A percentile compares a stretch with the other conserved stretches of the same genome.
phyloP scores from a whole-genome alignment of 2,113 vertebrate species.

The Poeciliopsis turrubarensis region DNA sequence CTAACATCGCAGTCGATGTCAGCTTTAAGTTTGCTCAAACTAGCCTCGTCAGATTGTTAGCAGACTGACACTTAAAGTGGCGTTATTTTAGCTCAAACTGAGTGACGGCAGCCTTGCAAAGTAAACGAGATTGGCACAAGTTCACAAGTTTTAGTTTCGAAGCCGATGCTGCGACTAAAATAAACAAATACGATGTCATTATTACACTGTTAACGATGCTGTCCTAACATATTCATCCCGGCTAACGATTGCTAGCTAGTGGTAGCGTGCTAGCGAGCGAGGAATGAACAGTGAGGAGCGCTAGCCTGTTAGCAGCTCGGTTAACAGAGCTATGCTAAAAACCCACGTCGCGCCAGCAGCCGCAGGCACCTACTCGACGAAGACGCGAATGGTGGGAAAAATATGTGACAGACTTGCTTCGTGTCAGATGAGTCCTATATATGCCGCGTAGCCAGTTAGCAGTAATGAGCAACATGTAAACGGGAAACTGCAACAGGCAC shows the following conservation, averaged over 20 bases:
- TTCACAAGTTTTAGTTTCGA: not conserved
- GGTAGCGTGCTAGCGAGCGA: not conserved
- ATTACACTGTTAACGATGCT: not conserved
- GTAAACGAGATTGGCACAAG: not conserved
- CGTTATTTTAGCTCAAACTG: conserved; percentile 19
- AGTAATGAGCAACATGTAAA: conserved; percentile 40
- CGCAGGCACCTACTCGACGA: not conserved
- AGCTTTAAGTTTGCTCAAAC: conserved; percentile 16
- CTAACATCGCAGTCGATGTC: not conserved
- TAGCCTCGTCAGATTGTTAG: conserved; percentile 50
- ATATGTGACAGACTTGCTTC: not conserved
- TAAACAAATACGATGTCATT: too few species aligned
- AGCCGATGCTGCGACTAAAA: not conserved
- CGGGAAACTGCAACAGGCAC: conserved; percentile 59
- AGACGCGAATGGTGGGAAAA: not conserved
- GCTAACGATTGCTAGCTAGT: conserved; percentile 31
- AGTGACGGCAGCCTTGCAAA: conserved; percentile 25
- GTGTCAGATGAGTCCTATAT: not conserved
- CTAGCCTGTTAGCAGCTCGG: conserved; percentile 64
- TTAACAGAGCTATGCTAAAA: conserved; percentile 73
- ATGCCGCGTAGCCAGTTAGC: conserved; percentile 1
- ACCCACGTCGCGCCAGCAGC: conserved; percentile 68
- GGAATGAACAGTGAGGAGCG: conserved; percentile 19
- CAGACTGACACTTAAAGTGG: conserved; percentile 31
- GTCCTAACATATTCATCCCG: not conserved